A percentile compares a stretch with the other conserved stretches of the same genome.
Evolutionary conservation across 2,888 invertebrate species (phyloP).

Genomic region (Microplitis deprimator): DNA sequence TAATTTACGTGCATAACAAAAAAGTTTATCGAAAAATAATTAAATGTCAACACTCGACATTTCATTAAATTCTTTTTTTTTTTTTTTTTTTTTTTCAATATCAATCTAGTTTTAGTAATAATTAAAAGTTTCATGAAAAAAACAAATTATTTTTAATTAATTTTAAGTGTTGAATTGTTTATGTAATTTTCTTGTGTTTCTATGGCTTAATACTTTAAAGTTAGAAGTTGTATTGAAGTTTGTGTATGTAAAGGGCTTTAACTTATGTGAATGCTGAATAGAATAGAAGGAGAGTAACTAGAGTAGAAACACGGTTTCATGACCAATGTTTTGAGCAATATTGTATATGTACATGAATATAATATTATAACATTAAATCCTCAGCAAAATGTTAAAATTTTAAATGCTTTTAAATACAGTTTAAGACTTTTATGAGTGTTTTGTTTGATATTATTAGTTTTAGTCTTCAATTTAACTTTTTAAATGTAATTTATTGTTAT

Average conservation of each 20-base stretch:
- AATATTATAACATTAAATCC: background rate
- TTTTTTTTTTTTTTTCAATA: too few species aligned
- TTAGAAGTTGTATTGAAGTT: background rate
- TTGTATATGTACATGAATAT: background rate
- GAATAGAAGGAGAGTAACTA: background rate
- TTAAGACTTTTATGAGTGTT: background rate
- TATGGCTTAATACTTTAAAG: background rate
- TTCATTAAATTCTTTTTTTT: too few species aligned
- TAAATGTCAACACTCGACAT: too few species aligned
- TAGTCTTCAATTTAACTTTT: background rate
- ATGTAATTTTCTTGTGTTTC: background rate
- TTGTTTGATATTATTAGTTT: background rate
- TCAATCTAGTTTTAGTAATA: too few species aligned
- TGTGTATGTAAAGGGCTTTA: background rate
- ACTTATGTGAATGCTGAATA: background rate
- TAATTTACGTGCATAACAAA: background rate
- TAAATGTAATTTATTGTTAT: background rate
- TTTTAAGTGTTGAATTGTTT: background rate
- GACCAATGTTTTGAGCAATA: background rate
- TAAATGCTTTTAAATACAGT: background rate
- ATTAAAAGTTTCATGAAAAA: background rate
- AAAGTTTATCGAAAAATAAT: too few species aligned
- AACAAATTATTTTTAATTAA: background rate
- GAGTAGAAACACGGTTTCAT: background rate
- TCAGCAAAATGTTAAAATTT: background rate